Conservation (phyloP, 2,797 vertebrate species). For the Spheniscus humboldti region DNA sequence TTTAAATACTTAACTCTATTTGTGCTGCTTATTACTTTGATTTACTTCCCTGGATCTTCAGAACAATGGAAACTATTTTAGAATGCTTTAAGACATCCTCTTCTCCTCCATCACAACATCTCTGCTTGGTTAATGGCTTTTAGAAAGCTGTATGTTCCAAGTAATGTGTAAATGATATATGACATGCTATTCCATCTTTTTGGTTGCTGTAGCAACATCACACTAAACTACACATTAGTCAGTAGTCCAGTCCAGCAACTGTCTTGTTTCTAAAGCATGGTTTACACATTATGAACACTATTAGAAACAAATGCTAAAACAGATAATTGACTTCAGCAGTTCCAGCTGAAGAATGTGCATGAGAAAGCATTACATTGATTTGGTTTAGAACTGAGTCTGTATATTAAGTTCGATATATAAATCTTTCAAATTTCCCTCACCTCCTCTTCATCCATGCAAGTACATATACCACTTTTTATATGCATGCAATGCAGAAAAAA, state of each 20-base stretch:
- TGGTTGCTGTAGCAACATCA: slow-evolving; percentile 39
- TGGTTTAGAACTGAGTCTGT: neutral
- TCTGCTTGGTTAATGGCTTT: slow-evolving; percentile 25
- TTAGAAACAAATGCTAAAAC: neutral
- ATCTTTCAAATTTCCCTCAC: neutral
- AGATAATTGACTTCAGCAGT: neutral
- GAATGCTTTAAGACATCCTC: neutral
- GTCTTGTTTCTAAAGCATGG: neutral
- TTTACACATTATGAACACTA: neutral
- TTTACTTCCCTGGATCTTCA: neutral
- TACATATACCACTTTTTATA: neutral
- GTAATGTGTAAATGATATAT: slow-evolving; percentile 4
- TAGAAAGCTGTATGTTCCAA: neutral
- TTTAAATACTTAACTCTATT: neutral
- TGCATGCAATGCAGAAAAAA: neutral
- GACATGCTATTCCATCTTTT: neutral
- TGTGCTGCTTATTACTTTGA: neutral
- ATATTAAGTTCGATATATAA: neutral
- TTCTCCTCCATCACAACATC: neutral
- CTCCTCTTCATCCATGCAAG: neutral
- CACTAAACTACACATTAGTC: neutral
- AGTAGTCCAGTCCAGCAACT: neutral
- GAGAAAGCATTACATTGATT: neutral
- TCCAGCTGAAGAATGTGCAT: neutral
- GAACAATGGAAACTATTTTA: neutral